Conservation (phyloP, 2,113 vertebrate genomes). For the Colossoma macropomum region DNA sequence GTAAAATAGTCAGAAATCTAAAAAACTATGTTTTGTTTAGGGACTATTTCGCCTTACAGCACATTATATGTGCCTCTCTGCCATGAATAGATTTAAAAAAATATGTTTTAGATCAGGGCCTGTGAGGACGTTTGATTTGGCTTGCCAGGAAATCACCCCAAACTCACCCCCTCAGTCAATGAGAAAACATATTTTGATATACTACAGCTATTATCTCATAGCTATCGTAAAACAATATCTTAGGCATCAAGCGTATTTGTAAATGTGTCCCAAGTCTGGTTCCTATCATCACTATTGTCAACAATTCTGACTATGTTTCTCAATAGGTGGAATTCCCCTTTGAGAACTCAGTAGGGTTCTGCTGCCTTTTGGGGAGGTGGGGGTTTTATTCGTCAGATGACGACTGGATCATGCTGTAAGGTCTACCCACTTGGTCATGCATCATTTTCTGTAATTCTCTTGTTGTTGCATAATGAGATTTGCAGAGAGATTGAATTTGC, state of each 20-base stretch:
- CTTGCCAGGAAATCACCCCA: too few species aligned
- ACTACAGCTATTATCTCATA: too few species aligned
- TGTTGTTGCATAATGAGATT: constrained; percentile 4
- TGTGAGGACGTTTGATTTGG: too few species aligned
- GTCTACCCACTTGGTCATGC: not conserved
- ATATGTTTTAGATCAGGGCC: too few species aligned
- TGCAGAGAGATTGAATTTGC: not conserved
- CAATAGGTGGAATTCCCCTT: not conserved
- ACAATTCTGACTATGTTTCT: not conserved
- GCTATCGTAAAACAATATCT: not conserved
- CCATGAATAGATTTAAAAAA: not conserved
- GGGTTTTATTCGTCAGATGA: not conserved
- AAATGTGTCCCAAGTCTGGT: not conserved
- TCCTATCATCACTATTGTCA: not conserved
- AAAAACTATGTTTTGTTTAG: too few species aligned
- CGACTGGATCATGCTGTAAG: not conserved
- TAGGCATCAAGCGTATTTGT: not conserved
- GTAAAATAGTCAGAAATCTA: too few species aligned
- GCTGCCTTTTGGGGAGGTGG: too few species aligned
- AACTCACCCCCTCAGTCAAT: too few species aligned
- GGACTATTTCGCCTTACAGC: too few species aligned
- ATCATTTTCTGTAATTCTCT: not conserved
- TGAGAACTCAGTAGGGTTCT: not conserved
- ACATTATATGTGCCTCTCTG: not conserved
- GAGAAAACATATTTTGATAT: too few species aligned